A percentile compares a stretch with the other conserved stretches of the same genome.
These are phyloP conservation scores for Sylvia atricapilla DNA, from an alignment of 2,113 vertebrate genomes.

Conservation along the genomic window DNA sequence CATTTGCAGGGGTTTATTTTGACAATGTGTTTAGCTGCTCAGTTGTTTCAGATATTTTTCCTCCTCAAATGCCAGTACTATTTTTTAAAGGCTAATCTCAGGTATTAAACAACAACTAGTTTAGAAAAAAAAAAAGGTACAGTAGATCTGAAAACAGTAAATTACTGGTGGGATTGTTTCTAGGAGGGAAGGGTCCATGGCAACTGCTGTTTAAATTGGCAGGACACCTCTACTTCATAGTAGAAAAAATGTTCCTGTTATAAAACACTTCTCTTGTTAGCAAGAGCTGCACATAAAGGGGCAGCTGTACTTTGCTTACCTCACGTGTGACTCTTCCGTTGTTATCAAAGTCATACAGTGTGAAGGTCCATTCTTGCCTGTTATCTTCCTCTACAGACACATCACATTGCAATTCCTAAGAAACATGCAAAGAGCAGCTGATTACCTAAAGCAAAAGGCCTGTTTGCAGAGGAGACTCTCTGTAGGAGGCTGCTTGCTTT, in stretches of 20 bases:
- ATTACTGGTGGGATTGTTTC: background rate
- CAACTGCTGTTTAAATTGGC: slow-evolving; percentile 46
- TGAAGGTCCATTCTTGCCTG: slow-evolving; percentile 98
- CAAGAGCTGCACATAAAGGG: background rate
- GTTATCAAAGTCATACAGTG: slow-evolving; percentile 98
- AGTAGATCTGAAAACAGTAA: slow-evolving; percentile 18
- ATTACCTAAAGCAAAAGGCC: slow-evolving; percentile 58
- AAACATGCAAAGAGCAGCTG: slow-evolving; percentile 58
- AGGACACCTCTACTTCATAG: slow-evolving; percentile 15
- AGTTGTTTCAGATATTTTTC: slow-evolving; percentile 31
- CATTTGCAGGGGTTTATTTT: slow-evolving; percentile 41
- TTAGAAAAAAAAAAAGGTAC: background rate
- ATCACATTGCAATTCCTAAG: slow-evolving; percentile 95
- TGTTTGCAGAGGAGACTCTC: background rate
- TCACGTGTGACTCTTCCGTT: slow-evolving; percentile 98
- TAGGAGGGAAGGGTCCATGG: slow-evolving; percentile 14
- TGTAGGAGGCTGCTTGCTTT: background rate
- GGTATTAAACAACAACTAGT: slow-evolving; percentile 25
- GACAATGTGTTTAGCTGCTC: slow-evolving; percentile 41
- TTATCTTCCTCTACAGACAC: slow-evolving; percentile 97
- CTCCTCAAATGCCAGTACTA: slow-evolving; percentile 18
- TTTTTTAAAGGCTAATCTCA: slow-evolving; percentile 38
- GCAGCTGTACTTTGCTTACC: slow-evolving; percentile 75
- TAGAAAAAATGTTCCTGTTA: slow-evolving; percentile 32
- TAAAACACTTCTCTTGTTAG: slow-evolving; percentile 19